Base-by-base conservation (phyloP, 2,888 invertebrate genomes). In the Eilema griseolum region DNA sequence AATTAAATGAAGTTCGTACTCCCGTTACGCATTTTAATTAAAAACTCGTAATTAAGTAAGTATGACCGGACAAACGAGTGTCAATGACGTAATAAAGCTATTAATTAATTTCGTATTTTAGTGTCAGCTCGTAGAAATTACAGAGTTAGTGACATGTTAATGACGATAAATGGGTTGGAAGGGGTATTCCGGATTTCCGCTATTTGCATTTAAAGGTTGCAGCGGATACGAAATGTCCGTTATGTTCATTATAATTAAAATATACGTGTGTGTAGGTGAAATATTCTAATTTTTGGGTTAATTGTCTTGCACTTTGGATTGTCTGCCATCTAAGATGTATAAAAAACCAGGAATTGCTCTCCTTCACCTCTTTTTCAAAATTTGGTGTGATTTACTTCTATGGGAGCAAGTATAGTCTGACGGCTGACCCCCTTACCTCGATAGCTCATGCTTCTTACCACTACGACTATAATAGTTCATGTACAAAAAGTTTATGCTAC, bases 91-190 rank as follows among this genome's bases (percentile, higher is more conserved):
- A 81, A 85, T 84, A 74, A 74, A 83, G 82, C 70, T 80, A 87
- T 89, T 91, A 90, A 90, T 90, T 89, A 87, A 87, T 84, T 86
- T 85, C 72, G 77, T 77, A 80, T 80, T 75, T 72, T 74, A 78
- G 74, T 78, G 71, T 75, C 74, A 77, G 75, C 80, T 75, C 73
- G 73, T 74, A 72, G 79, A 86, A 85, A 81, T 86, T 86, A 84
- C 73, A 73, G 77, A 81, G 76, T 83, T 82, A 86, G 81, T 82
- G 83, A 85, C 81, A 85, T 77, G 79, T 80, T 82, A 83, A 82
- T 83, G 79, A 77, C 69, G 73, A 81, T 80, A 80, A 79, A 77
- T 73, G 72, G 60, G 26, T 57, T 64, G 23, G 68, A 71, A 71
- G 65, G 60, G 52, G 14, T 63, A 77, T 73, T 71, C 65, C 60